Conservation (phyloP, 2,888 invertebrate genomes). For the Choreutis nemorana region DNA sequence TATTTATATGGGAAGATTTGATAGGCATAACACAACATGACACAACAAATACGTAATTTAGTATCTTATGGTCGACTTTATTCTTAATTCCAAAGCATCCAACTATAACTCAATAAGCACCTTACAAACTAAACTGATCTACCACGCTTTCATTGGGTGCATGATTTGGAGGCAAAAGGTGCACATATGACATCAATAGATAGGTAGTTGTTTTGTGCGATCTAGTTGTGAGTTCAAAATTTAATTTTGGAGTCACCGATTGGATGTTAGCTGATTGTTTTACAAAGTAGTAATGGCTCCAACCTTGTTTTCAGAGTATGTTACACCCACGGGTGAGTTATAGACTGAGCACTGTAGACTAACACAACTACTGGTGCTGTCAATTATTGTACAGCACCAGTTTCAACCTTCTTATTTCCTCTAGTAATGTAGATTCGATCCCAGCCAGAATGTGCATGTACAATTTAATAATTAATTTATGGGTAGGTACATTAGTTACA, state of each 20-base stretch:
- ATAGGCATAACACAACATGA: no score
- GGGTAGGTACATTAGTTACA: not conserved
- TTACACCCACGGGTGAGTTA: constrained; percentile 65
- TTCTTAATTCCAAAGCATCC: no score
- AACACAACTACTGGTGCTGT: constrained; percentile 11
- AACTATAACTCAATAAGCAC: no score
- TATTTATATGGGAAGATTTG: no score
- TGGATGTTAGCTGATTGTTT: constrained; percentile 37
- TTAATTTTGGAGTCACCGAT: constrained; percentile 52
- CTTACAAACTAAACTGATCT: no score
- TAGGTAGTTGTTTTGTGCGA: not conserved
- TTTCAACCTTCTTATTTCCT: constrained; percentile 1
- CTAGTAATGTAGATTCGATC: constrained; percentile 3
- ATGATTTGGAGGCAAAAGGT: no score
- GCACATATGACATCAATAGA: not conserved
- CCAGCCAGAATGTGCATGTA: constrained; percentile 12
- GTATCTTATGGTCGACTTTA: no score
- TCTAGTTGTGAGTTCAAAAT: constrained; percentile 29
- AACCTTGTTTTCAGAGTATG: constrained; percentile 66
- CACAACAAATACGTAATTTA: no score
- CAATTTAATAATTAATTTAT: not conserved
- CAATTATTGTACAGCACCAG: no score
- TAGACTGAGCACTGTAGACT: constrained; percentile 47
- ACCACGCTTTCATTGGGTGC: not conserved
- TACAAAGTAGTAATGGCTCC: constrained; percentile 59